phyloP scores from a whole-genome alignment of 2,888 invertebrate species.

The Isotomurus palustris region DNA sequence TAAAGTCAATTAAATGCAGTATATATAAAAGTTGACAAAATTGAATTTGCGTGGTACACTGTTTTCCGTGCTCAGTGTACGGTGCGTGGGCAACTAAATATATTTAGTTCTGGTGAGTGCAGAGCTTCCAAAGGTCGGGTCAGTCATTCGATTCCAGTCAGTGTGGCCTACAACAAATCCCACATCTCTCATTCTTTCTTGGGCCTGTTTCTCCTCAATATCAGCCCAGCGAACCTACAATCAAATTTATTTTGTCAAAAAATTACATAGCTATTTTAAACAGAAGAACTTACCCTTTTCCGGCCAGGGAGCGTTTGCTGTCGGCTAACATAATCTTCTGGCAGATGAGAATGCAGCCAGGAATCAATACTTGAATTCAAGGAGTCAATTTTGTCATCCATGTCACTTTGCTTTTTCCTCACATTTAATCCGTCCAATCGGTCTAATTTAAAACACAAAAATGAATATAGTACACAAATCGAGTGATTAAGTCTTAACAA shows the following conservation, averaged over 20 bases:
- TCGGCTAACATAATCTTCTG: slow-evolving; percentile 63
- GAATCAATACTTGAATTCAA: slow-evolving; percentile 76
- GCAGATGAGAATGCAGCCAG: slow-evolving; percentile 68
- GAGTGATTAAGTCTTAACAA: too few species aligned
- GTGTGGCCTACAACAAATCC: slow-evolving; percentile 97
- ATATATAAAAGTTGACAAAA: too few species aligned
- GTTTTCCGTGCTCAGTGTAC: background rate
- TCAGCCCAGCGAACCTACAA: slow-evolving; percentile 95
- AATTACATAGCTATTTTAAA: background rate
- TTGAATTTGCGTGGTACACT: background rate
- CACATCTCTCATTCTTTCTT: slow-evolving; percentile 87
- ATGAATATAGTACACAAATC: background rate
- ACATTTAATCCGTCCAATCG: slow-evolving; percentile 87
- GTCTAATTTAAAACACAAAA: slow-evolving; percentile 59
- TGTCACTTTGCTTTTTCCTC: slow-evolving; percentile 62
- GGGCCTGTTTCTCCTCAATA: slow-evolving; percentile 84
- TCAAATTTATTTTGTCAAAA: background rate
- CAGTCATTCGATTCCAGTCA: slow-evolving; percentile 93
- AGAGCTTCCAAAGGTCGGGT: slow-evolving; percentile 79
- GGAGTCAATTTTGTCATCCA: slow-evolving; percentile 48
- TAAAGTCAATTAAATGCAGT: too few species aligned
- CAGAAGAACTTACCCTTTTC: slow-evolving; percentile 68
- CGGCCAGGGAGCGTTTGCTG: slow-evolving; percentile 65
- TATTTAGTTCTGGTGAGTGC: slow-evolving; percentile 93
- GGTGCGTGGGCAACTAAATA: slow-evolving; percentile 56